Conservation (phyloP, 2,797 vertebrate species). For the Muraenolepis orangiensis region DNA sequence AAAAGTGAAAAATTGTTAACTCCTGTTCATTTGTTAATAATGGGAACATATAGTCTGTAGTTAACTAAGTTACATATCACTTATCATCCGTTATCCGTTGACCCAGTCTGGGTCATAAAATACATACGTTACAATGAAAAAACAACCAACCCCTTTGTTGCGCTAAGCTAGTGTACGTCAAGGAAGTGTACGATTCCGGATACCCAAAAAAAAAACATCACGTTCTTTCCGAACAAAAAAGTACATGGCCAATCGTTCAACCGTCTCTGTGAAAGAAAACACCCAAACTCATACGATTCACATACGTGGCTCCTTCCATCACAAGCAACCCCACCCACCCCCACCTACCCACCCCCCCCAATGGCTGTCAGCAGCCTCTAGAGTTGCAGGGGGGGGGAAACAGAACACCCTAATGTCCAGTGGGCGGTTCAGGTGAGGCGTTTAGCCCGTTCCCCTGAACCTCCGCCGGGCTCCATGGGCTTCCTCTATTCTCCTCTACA, state of each 20-base stretch:
- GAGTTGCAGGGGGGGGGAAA: conserved; percentile 68
- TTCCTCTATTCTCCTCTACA: conserved; percentile 53
- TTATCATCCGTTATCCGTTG: neutral
- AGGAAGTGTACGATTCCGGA: neutral
- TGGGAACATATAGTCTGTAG: neutral
- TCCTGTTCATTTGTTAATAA: neutral
- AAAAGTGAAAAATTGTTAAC: neutral
- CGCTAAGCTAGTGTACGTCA: neutral
- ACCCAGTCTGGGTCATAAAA: neutral
- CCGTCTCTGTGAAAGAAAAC: conserved; percentile 32
- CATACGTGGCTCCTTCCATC: conserved; percentile 18
- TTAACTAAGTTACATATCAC: neutral
- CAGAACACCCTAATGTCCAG: conserved; percentile 64
- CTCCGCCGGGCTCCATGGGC: conserved; percentile 37
- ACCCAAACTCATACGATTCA: conserved; percentile 39
- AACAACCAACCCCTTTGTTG: neutral
- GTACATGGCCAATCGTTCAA: conserved; percentile 6
- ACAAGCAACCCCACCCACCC: too few species aligned
- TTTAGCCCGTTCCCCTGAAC: conserved; percentile 52
- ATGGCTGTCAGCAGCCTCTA: conserved; percentile 58
- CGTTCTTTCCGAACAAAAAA: neutral
- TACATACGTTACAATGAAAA: neutral
- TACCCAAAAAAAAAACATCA: neutral
- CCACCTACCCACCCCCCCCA: conserved; percentile 50
- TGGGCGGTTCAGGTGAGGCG: conserved; percentile 55